A percentile compares a stretch with the other conserved stretches of the same genome.
phyloP scores from a whole-genome alignment of 2,888 invertebrate species.

The Diarsia mendica region DNA sequence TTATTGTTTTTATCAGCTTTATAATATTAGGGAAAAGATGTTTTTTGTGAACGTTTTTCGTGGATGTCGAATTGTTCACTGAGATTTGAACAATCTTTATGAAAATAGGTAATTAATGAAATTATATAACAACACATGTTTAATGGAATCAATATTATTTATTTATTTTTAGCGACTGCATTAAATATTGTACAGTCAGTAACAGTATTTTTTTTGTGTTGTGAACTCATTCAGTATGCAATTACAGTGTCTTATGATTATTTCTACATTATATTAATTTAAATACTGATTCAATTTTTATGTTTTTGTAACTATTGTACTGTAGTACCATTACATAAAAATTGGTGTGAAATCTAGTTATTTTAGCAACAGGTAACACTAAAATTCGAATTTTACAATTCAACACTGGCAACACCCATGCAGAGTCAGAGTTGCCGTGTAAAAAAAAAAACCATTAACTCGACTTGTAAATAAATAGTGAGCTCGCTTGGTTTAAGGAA shows the following conservation, averaged over 20 bases:
- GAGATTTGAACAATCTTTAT: conserved; percentile 18
- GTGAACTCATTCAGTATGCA: conserved; percentile 67
- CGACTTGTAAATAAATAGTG: conserved; percentile 52
- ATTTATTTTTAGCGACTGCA: conserved; percentile 61
- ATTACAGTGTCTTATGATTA: conserved; percentile 45
- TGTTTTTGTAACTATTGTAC: conserved; percentile 29
- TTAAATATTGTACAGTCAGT: conserved; percentile 63
- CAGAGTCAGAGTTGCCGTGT: conserved; percentile 48
- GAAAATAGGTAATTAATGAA: conserved; percentile 14
- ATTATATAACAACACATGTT: conserved; percentile 34
- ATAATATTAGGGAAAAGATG: conserved; percentile 27
- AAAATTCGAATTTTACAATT: conserved; percentile 20
- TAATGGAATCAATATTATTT: conserved; percentile 59
- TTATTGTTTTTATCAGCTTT: conserved; percentile 64
- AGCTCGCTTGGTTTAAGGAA: conserved; percentile 46
- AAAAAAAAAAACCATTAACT: conserved; percentile 36
- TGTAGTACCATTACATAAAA: conserved; percentile 16
- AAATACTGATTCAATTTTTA: conserved; percentile 19
- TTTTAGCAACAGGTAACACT: conserved; percentile 54
- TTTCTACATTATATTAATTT: conserved; percentile 25
- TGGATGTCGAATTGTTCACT: conserved; percentile 6
- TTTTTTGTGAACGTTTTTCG: conserved; percentile 46
- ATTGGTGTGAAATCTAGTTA: conserved; percentile 44
- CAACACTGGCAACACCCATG: not conserved
- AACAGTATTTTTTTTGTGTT: conserved; percentile 76